A percentile compares a stretch with the other conserved stretches of the same genome.
Evolutionary conservation across 37 sponge, comb jelly and placozoan species (phyloP).

Genomic region (Tethya wilhelma): DNA sequence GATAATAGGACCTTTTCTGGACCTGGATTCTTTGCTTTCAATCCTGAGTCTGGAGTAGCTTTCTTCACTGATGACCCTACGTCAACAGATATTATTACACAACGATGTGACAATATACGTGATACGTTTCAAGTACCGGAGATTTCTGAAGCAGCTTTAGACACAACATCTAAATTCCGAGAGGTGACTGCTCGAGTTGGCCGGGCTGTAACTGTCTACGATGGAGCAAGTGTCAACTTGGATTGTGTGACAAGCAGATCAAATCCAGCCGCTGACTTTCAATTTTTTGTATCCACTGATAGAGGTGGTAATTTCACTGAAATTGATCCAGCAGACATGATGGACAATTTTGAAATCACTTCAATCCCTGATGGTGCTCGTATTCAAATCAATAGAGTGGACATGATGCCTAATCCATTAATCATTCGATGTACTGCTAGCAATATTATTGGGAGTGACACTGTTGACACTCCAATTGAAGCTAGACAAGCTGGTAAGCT

Average conservation of each 20-base stretch:
- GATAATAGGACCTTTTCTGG: not conserved
- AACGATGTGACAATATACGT: not conserved
- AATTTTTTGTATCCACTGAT: not conserved
- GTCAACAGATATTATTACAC: not conserved
- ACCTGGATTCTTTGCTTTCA: not conserved
- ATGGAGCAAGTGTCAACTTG: constrained; percentile 24
- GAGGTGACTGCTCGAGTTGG: constrained; percentile 6
- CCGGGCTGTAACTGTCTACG: constrained; percentile 12
- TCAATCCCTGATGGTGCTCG: no score
- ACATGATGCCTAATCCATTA: no score
- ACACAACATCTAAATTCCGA: not conserved
- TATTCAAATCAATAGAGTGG: no score
- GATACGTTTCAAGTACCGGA: not conserved
- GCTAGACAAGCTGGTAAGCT: no score
- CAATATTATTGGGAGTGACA: no score
- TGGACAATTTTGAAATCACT: no score
- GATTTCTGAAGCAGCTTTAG: not conserved
- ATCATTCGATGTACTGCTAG: no score
- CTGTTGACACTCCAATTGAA: no score
- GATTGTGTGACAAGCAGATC: not conserved
- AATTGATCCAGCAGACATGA: no score
- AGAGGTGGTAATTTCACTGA: no score
- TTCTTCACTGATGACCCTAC: not conserved
- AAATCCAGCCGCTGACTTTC: not conserved
- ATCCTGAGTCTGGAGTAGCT: not conserved